Base-by-base conservation (phyloP, 2,888 invertebrate species). In the Dicycla oo region DNA sequence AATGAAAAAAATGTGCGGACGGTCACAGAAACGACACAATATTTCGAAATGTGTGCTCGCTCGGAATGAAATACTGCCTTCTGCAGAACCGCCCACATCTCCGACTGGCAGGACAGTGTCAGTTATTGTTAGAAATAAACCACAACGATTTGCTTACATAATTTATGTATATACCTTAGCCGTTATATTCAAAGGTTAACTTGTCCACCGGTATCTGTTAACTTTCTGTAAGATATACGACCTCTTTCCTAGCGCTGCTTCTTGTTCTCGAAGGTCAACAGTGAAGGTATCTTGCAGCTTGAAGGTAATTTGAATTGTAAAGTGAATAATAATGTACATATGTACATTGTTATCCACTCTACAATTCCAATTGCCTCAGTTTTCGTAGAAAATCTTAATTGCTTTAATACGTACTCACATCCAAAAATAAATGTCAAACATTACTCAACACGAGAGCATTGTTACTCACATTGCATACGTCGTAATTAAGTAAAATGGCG, bases 21-120 rank as follows among this genome's bases (percentile, higher is more conserved):
- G 80, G 77, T 81, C 80, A 81, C 67, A 82, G 77, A 83, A 74
- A 84, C 66, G 83, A 84, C 83, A 83, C 80, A 87, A 88, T 86
- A 85, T 86, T 88, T 88, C 80, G 78, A 88, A 90, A 89, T 87
- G 87, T 89, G 88, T 88, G 87, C 85, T 87, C 86, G 86, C 85
- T 86, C 81, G 87, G 87, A 87, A 88, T 85, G 87, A 88, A 91
- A 87, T 86, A 89, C 90, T 94, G 94, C 92, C 94, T 89, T 80
- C 87, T 83, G 89, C 94, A 94, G 94, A 91, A 75, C 88, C 93
- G 86, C 92, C 93, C 92, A 91, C 92, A 88, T 87, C 82, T 80
- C 87, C 77, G 53, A 76, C 89, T 89, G 94, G 92, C 93, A 92
- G 87, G 87, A 87, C 88, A 89, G 86, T 88, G 91, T 87, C 91